Percentiles rank a stretch among this genome's conserved stretches.
These are phyloP conservation scores for Colletes gigas DNA, from an alignment of 1,140 invertebrate genomes.

Conservation along the genomic window DNA sequence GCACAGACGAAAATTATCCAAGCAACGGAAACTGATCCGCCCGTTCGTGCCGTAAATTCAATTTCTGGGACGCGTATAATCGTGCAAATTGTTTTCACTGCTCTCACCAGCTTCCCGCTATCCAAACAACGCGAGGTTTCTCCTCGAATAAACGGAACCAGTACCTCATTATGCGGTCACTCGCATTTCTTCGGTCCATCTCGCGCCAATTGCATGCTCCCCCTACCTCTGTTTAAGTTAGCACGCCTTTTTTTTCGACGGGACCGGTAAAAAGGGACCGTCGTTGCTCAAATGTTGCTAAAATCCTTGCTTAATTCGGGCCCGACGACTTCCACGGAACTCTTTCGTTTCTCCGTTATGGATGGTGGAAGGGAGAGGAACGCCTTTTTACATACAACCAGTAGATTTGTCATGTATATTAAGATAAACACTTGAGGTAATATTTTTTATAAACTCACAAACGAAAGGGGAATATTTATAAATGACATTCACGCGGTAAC, in stretches of 20 bases:
- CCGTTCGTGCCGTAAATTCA: conserved; percentile 82
- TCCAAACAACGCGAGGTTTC: neutral
- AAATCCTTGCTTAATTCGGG: too few relatives aligned
- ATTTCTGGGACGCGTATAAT: neutral
- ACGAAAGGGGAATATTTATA: too few relatives aligned
- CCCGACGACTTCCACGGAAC: too few relatives aligned
- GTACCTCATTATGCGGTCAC: too few relatives aligned
- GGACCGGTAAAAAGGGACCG: neutral
- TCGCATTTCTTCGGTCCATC: neutral
- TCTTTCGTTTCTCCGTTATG: too few relatives aligned
- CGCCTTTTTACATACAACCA: too few relatives aligned
- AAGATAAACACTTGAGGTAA: too few relatives aligned
- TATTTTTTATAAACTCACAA: too few relatives aligned
- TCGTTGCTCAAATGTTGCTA: neutral
- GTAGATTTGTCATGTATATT: too few relatives aligned
- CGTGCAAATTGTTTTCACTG: conserved; percentile 5
- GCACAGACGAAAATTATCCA: conserved; percentile 77
- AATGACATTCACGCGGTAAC: too few relatives aligned
- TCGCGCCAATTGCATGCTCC: too few relatives aligned
- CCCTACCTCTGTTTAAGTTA: neutral
- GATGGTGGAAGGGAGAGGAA: too few relatives aligned
- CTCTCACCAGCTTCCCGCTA: neutral
- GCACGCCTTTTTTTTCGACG: neutral
- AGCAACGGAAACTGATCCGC: conserved; percentile 82
- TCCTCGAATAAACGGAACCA: neutral